Percentiles rank a stretch among this genome's conserved stretches.
Evolutionary conservation across 2,113 vertebrate genomes (phyloP).

Genomic region (Callipepla squamata): DNA sequence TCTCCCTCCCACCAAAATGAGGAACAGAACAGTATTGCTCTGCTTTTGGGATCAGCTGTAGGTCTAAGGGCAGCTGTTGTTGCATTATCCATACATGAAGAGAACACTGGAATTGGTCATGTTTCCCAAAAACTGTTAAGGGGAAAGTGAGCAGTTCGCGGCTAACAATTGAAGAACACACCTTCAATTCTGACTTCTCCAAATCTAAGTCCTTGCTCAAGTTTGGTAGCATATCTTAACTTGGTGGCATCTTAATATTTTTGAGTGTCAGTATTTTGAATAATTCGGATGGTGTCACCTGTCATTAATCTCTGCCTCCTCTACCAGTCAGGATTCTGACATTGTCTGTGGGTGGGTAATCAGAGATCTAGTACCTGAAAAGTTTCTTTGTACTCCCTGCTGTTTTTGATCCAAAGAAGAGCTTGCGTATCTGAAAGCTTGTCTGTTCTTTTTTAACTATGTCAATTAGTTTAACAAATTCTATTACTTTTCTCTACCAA

Average conservation of each 20-base stretch:
- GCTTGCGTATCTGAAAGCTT: conserved; percentile 7
- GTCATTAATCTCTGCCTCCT: conserved; percentile 49
- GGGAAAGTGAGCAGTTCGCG: background rate
- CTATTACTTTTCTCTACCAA: conserved; percentile 9
- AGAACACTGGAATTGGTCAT: background rate
- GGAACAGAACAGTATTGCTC: background rate
- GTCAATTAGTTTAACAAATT: conserved; percentile 39
- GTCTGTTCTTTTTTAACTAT: conserved; percentile 16
- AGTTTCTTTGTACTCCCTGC: conserved; percentile 54
- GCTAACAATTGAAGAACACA: background rate
- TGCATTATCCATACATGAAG: background rate
- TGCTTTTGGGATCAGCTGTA: background rate
- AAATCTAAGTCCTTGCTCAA: background rate
- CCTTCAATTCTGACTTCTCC: background rate
- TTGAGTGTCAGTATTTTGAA: conserved; percentile 4
- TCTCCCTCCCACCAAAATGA: background rate
- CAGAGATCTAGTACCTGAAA: conserved; percentile 26
- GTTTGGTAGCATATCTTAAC: background rate
- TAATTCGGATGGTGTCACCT: conserved; percentile 47
- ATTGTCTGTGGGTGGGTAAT: conserved; percentile 50
- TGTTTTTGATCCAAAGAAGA: conserved; percentile 38
- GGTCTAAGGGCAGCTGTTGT: background rate
- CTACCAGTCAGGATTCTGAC: conserved; percentile 50
- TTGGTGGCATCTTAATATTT: conserved; percentile 1
- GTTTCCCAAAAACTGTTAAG: background rate